These are phyloP conservation scores for Syritta pipiens DNA, from an alignment of 2,888 invertebrate genomes.

Conservation along the genomic window DNA sequence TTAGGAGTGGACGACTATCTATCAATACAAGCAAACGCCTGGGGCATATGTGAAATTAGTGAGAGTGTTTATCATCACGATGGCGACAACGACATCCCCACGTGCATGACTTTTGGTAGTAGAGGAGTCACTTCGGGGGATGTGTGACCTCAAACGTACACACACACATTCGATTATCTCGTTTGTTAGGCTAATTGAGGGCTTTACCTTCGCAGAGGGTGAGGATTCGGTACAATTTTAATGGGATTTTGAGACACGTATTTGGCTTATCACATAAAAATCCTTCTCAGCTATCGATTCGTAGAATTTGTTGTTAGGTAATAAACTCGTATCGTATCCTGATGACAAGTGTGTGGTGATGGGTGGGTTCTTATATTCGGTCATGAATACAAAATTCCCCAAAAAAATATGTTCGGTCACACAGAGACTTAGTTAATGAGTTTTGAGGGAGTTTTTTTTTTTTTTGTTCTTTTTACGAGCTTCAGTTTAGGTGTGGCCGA, in stretches of 20 bases:
- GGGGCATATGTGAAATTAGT: slow-evolving; percentile 13
- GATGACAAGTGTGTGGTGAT: too few species aligned
- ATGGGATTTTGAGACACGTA: not conserved
- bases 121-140: slow-evolving; percentile 30
- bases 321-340: slow-evolving; percentile 3
- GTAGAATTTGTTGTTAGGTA: slow-evolving; percentile 4
- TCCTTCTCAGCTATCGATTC: slow-evolving; percentile 47
- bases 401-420: slow-evolving; percentile 40
- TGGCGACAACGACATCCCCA: too few species aligned
- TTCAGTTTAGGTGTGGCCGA: slow-evolving; percentile 47
- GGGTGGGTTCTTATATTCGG: slow-evolving; percentile 13
- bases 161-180: slow-evolving; percentile 29
- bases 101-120: too few species aligned
- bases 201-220: not conserved
- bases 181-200: slow-evolving; percentile 37
- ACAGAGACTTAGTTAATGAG: not conserved
- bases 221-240: not conserved
- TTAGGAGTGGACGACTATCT: slow-evolving; percentile 4
- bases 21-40: slow-evolving; percentile 1
- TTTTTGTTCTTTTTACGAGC: slow-evolving; percentile 33
- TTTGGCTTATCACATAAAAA: slow-evolving; percentile 36
- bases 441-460: slow-evolving; percentile 3
- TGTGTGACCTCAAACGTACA: not conserved
- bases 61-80: slow-evolving; percentile 14
- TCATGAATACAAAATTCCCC: slow-evolving; percentile 31